Evolutionary conservation across 2,888 invertebrate genomes (phyloP), one percentile per base, ranked within the genome.

Genomic region (Drosophila algonquin): DNA sequence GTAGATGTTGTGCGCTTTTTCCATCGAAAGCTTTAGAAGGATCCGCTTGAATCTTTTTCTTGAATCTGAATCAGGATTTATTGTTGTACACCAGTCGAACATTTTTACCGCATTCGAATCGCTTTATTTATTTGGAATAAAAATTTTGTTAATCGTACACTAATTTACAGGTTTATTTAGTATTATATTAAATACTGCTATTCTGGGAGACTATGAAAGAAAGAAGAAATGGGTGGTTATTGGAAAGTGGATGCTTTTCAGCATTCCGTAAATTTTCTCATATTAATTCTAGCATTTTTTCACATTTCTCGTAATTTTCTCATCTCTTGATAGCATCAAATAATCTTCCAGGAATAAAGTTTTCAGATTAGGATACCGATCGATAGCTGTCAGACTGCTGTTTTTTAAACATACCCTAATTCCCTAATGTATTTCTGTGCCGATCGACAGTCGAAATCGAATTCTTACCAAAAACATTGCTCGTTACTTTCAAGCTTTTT

Each of bases 51-150:
- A n/a, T 51, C 50, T 57, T 45, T 27, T 2, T 40, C 40, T n/a
- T 40, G 40, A 14, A n/a, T 40, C 1, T 40, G 16, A 56, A 67
- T 56, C 48, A 44, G 67, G 44, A 24, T 55, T 68, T 24, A 55
- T 68, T 58, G 70, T 57, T 69, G 27, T 45, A 27, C 70, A 54
- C 50, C 8, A 51, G n/a, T 50, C 57, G 12, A 21, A 24, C 40
- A 6, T 12, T 50, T 63, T 57, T 64, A 32, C 30, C 35, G 27
- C 45, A 67, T 51, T 67, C 58, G 70, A 45, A 51, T 64, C 63
- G 18, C 45, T 45, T 63, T 51, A 63, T 64, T 63, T 57, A 51
- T 69, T 45, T 56, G 7, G 18, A 27, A 32, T 10, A 4, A 18
- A 7, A n/a, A 4, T 44, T 50, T 54, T 4, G 10, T 51, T 63